Percentiles rank a stretch among this genome's conserved stretches.
phyloP scores from a whole-genome alignment of 1,140 invertebrate genomes.

The Phymorhynchus buccinoides region DNA sequence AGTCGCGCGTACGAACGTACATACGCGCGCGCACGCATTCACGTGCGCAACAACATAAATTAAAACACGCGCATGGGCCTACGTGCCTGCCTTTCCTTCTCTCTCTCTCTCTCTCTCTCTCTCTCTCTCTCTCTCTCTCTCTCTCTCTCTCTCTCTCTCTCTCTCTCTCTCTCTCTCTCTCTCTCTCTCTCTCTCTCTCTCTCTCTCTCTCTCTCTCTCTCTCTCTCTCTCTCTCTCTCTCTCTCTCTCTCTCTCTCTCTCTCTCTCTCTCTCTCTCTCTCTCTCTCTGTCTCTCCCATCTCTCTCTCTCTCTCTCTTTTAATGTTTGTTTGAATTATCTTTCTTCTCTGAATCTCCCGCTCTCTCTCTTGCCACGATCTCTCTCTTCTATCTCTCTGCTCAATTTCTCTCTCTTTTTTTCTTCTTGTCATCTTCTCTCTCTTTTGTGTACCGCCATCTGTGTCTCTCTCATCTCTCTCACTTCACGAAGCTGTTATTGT shows the following conservation, averaged over 20 bases:
- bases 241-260: slow-evolving; percentile 8
- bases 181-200: neutral
- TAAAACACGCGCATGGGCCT: no score
- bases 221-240: slow-evolving; percentile 17
- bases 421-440: neutral
- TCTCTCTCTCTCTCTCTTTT: neutral
- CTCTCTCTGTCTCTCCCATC: neutral
- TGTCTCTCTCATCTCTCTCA: no score
- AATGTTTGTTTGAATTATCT: neutral
- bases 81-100: neutral
- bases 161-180: neutral
- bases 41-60: no score
- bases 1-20: no score
- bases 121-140: neutral
- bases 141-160: neutral
- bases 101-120: neutral
- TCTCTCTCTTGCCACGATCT: neutral
- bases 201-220: slow-evolving; percentile 12
- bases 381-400: no score
- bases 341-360: neutral
- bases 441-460: no score
- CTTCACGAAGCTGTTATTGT: no score
- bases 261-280: neutral
- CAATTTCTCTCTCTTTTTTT: neutral
- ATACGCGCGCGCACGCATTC: no score